These are phyloP conservation scores for Napeogenes sylphis DNA, from an alignment of 2,888 invertebrate species.

Conservation along the genomic window DNA sequence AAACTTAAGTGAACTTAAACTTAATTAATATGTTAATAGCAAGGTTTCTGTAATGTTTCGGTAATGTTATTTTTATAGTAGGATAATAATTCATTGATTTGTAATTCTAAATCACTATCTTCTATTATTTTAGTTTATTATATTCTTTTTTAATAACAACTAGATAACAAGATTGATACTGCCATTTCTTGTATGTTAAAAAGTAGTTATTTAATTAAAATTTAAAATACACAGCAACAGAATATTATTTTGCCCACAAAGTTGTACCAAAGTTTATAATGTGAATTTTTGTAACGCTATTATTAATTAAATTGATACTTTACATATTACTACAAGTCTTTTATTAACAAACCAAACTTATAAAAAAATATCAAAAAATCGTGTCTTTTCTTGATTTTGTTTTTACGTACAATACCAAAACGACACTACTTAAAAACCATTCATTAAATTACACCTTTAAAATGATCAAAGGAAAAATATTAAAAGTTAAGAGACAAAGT, in stretches of 20 bases:
- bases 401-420: too few relatives aligned
- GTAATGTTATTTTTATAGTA: neutral
- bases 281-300: constrained; percentile 49
- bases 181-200: constrained; percentile 1
- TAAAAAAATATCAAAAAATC: too few relatives aligned
- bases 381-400: too few relatives aligned
- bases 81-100: too few relatives aligned
- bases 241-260: constrained; percentile 23
- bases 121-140: neutral
- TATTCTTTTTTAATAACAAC: constrained; percentile 2
- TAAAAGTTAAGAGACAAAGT: too few relatives aligned
- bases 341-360: neutral
- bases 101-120: neutral
- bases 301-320: constrained; percentile 65
- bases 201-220: neutral
- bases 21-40: constrained; percentile 4
- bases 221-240: constrained; percentile 7
- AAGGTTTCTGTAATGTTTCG: too few relatives aligned
- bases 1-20: constrained; percentile 14
- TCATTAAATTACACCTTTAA: too few relatives aligned
- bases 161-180: constrained; percentile 1
- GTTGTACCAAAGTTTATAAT: constrained; percentile 49
- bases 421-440: too few relatives aligned
- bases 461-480: too few relatives aligned
- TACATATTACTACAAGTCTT: constrained; percentile 41